These are phyloP conservation scores for Gavialis gangeticus DNA, from an alignment of 2,113 vertebrate species.

Conservation along the genomic window DNA sequence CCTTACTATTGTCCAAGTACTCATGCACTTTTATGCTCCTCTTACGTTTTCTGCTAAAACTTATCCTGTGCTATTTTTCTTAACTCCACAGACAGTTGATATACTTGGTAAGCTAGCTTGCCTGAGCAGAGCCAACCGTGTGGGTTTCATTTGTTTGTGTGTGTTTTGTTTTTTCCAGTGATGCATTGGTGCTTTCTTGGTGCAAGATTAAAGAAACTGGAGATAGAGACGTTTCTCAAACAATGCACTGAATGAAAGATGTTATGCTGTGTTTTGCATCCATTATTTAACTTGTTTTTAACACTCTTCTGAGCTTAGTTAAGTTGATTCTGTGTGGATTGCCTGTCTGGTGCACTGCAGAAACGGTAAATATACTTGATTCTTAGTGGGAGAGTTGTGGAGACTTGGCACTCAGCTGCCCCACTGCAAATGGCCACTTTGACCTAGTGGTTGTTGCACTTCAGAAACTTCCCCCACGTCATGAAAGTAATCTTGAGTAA, in stretches of 20 bases:
- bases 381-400: neutral
- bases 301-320: neutral
- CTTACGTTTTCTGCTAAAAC: neutral
- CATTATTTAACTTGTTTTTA: neutral
- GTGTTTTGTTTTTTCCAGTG: neutral
- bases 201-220: neutral
- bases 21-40: neutral
- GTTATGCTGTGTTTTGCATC: neutral
- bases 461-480: neutral
- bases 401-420: neutral
- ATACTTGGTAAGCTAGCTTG: neutral
- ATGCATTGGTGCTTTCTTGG: neutral
- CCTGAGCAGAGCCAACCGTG: neutral
- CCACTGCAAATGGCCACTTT: neutral
- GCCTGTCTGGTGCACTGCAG: neutral
- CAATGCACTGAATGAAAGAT: neutral
- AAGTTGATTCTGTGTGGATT: neutral
- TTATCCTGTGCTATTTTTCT: neutral
- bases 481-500: neutral
- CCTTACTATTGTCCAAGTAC: too few species aligned
- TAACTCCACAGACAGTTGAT: neutral
- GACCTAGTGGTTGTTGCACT: neutral
- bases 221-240: neutral
- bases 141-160: too few species aligned
- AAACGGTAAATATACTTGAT: neutral